Evolutionary conservation across 2,797 vertebrate genomes (phyloP).

Genomic region (Hyperoplus lanceolatus): DNA sequence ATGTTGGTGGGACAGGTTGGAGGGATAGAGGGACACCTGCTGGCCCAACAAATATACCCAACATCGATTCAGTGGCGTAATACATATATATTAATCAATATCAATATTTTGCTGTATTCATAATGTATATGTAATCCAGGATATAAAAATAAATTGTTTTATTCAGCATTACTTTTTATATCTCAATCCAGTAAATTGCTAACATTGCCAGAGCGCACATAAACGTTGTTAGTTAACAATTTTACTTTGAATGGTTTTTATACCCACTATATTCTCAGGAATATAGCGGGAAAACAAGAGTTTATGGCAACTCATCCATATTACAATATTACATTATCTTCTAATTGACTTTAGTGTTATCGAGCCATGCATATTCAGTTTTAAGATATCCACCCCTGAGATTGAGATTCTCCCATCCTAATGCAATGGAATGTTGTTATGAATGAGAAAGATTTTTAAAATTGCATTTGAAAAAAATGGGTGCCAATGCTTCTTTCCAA

Average conservation of each 20-base stretch:
- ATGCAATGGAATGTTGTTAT: not conserved
- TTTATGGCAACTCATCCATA: not conserved
- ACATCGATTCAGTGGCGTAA: not conserved
- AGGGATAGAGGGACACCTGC: slow-evolving; percentile 66
- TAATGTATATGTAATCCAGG: not conserved
- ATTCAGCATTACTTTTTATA: not conserved
- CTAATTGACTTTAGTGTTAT: not conserved
- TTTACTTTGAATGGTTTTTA: not conserved
- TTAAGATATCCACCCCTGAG: not conserved
- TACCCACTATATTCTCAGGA: no score
- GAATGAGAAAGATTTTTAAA: no score
- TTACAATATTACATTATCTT: not conserved
- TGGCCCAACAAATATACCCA: slow-evolving; percentile 32
- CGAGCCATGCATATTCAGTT: not conserved
- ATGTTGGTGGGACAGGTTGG: slow-evolving; percentile 23
- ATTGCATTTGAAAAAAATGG: no score
- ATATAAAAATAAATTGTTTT: not conserved
- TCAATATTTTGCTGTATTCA: not conserved
- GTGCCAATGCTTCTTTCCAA: no score
- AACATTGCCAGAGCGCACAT: not conserved
- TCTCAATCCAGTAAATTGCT: not conserved
- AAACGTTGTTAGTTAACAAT: not conserved
- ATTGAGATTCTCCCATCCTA: no score
- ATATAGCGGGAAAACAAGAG: not conserved
- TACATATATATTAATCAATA: not conserved